Base-by-base conservation (phyloP, 2,888 invertebrate genomes). In the Epirrhoe alternata region DNA sequence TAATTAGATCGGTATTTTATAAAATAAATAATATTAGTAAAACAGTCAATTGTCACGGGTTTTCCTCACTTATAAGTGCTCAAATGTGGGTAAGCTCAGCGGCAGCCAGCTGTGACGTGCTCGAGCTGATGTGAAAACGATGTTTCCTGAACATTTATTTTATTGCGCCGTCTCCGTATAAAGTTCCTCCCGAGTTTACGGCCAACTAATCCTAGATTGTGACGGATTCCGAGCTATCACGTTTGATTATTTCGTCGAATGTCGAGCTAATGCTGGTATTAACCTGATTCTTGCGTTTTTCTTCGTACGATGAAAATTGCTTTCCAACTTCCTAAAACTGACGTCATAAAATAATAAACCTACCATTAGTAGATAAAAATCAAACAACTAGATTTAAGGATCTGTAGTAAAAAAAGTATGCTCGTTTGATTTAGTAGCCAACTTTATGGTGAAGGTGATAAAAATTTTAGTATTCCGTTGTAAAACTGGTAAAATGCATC, bases 91-190 rank as follows among this genome's bases (percentile, higher is more conserved):
- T 56, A 47, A 58, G 49, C 16, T 49, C 38, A 35, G 33, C n/a
- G 6, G 45, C 47, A 57, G 49, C 59, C 57, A 62, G 45, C 62
- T 52, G 63, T 42, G 60, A 53, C 69, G 56, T 56, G 54, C 52
- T 50, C 61, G 60, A 74, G 75, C 78, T 80, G 79, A 83, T 83
- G 81, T 79, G 82, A 83, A 82, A 85, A 84, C 83, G 80, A 83
- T 84, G 83, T 84, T 82, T 76, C 74, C 72, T 69, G 77, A 76
- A 81, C 79, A 79, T 83, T 81, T 77, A 79, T 83, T 85, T 83
- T 83, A 85, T 80, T 79, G 77, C 79, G 57, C 70, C 70, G 76
- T 79, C 75, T 80, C 70, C 64, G 74, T 77, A 63, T 52, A 74
- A 75, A 74, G 68, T 75, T 75, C 69, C 69, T 63, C 66, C 38